Percentiles rank a stretch among this genome's conserved stretches.
Evolutionary conservation across 2,888 invertebrate species (phyloP).

Genomic region (Apodemia hepburni): DNA sequence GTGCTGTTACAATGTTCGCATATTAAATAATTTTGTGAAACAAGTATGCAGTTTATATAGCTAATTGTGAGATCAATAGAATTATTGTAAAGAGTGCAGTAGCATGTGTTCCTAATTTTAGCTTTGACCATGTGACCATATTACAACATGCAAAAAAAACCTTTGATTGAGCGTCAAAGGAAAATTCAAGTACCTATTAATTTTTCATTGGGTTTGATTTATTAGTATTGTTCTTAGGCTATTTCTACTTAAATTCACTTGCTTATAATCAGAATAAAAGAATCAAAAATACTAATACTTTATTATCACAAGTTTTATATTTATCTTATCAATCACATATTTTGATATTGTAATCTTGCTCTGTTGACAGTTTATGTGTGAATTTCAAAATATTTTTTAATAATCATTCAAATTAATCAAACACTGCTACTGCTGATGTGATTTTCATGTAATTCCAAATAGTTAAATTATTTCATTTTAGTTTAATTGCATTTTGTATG

Average conservation of each 20-base stretch:
- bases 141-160: no score
- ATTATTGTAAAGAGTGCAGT: not conserved
- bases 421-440: conserved; percentile 2
- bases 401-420: not conserved
- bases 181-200: no score
- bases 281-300: not conserved
- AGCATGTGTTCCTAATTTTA: not conserved
- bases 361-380: not conserved
- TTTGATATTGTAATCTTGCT: not conserved
- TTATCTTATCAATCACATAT: conserved; percentile 1
- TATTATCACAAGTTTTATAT: not conserved
- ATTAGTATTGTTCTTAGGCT: no score
- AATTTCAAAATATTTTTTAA: not conserved
- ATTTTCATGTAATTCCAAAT: conserved; percentile 14
- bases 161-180: no score
- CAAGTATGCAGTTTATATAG: not conserved
- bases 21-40: not conserved
- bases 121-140: no score
- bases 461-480: conserved; percentile 7
- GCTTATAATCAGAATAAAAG: no score
- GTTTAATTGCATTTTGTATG: conserved; percentile 9
- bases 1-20: not conserved
- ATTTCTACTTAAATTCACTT: no score
- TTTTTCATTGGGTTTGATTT: no score
- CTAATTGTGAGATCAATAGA: not conserved